Evolutionary conservation across 2,797 vertebrate genomes (phyloP).

Genomic region (Rhabdomys pumilio): DNA sequence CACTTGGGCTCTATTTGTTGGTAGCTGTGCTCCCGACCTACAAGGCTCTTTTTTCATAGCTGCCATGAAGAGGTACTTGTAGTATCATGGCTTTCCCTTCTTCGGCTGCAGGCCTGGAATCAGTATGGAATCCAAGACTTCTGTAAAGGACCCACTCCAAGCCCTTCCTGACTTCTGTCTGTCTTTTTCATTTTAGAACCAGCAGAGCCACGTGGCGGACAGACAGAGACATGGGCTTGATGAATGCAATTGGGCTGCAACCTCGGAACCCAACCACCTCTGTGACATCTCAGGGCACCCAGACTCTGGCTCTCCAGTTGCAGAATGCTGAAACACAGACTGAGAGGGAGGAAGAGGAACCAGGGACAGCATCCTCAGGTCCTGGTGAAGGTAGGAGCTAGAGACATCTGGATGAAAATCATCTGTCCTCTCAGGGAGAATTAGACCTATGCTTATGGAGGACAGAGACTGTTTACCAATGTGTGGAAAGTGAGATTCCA

Average conservation of each 20-base stretch:
- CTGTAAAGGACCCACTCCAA: not conserved
- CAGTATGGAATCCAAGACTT: not conserved
- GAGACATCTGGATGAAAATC: not conserved
- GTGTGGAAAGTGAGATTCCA: not conserved
- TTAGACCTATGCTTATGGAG: not conserved
- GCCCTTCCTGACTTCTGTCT: conserved; percentile 39
- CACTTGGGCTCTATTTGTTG: not conserved
- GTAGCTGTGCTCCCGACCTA: not conserved
- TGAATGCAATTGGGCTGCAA: conserved; percentile 99
- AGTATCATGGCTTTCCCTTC: not conserved
- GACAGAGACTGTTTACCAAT: not conserved
- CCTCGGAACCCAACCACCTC: conserved; percentile 97
- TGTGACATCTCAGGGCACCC: conserved; percentile 98
- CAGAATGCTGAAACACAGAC: conserved; percentile 99
- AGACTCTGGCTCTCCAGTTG: conserved; percentile 96
- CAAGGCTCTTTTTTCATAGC: not conserved
- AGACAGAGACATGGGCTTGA: conserved; percentile 98
- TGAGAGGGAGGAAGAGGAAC: conserved; percentile 94
- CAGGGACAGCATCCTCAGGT: conserved; percentile 89
- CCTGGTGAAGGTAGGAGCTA: conserved; percentile 88
- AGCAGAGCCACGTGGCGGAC: conserved; percentile 96
- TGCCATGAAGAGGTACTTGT: not conserved
- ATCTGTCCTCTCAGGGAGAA: not conserved
- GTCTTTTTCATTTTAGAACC: conserved; percentile 89
- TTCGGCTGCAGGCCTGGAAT: not conserved